Evolutionary conservation across 2,113 vertebrate genomes (phyloP), one percentile per base, ranked within the genome.

Genomic region (Ptilonorhynchus violaceus): DNA sequence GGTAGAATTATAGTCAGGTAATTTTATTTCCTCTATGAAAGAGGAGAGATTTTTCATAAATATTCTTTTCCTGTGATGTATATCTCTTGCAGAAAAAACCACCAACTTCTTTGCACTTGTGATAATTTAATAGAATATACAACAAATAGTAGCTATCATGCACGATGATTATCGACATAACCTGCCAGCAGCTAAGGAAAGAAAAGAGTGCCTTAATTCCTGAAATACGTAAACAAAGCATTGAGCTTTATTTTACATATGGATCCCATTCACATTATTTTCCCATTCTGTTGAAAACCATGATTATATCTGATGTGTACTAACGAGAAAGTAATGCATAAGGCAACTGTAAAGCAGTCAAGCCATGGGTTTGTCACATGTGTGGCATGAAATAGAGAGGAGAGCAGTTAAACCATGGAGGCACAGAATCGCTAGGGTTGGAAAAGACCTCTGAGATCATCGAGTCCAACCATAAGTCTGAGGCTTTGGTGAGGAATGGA

Each of bases 221-320:
- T 62, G 11, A 92, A 93, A 76, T 84, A 89, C 11, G 5, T 81
- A 93, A 94, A 74, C 53, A 91, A 79, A 95, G 39, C 67, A 52
- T 20, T 62, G 74, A 72, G n/a, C 27, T 92, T 78, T 90, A 76
- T 88, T 79, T 90, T 88, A 56, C 92, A 90, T 93, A 50, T 94
- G 91, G 89, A 85, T 91, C 77, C 52, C 42, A 83, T 70, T 94
- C 56, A 75, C 8, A 7, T 90, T 84, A 56, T 76, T 92, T 95
- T 76, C 67, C 53, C 24, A 12, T 88, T 47, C 25, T 53, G 24
- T 27, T 58, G 49, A 91, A 95, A 96, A 80, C 12, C 62, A 23
- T 66, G 75, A 88, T 93, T 85, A 10, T 85, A 88, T 88, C 80
- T 94, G 86, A 85, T 81, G 35, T 59, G 49, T 77, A 66, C 49